Evolutionary conservation across 2,888 invertebrate species (phyloP), one percentile per base, ranked within the genome.

Genomic region (Watsonalla cultraria): DNA sequence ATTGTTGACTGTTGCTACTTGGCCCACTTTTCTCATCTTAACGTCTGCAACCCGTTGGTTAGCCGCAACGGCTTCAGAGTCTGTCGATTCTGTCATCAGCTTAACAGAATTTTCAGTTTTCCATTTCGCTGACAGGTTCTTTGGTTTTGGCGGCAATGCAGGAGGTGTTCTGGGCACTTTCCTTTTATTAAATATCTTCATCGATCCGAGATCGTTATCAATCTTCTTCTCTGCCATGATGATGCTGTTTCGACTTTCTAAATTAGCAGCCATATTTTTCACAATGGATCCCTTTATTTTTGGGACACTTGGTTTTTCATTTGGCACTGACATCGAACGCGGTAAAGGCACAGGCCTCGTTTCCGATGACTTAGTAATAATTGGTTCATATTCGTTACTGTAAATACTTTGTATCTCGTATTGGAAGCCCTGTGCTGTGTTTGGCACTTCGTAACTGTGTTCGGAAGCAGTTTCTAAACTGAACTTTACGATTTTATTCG

Each of bases 71-170:
- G 90, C 84, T 87, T 90, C 90, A 88, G 90, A 91, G 90, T 90
- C 89, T 84, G 86, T 79, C 72, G 82, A 78, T 80, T 86, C 85
- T 78, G 80, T 80, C 76, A 82, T 66, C 68, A 74, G 69, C 78
- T 80, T 86, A 74, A 85, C 81, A 78, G 80, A 74, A 68, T 82
- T 84, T 63, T 91, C 92, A 70, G 91, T 91, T 92, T 91, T 93
- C 90, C 90, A 94, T 91, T 92, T 94, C 73, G 89, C 94, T 73
- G 93, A 91, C 68, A 95, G 88, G 82, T 95, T 95, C 65, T 94
- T 93, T 69, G 96, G 95, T 84, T 96, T 95, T 48, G 96, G 95
- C 58, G 96, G 95, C 76, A 96, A 84, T 62, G 95, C 94, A 53
- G 95, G 95, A 56, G 95, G 95, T 62, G 92, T 92, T 72, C 94